Evolutionary conservation across 2,113 vertebrate species (phyloP).

Genomic region (Malurus alboscapulatus): DNA sequence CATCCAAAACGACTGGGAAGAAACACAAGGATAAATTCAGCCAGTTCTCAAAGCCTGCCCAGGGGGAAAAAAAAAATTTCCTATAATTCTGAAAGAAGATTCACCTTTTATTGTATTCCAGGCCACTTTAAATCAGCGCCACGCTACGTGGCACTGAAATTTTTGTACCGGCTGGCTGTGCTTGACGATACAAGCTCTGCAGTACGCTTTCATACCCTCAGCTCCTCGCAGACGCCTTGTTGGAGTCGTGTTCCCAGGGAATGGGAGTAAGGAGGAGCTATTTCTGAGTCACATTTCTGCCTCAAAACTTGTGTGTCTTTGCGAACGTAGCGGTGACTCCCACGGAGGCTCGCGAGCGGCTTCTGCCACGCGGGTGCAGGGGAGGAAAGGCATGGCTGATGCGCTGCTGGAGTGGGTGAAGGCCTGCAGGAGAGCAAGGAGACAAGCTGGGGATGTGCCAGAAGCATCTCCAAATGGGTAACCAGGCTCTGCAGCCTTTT

Average conservation of each 20-base stretch:
- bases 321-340: neutral
- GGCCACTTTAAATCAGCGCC: conserved; percentile 7
- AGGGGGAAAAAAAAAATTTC: neutral
- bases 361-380: neutral
- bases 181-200: neutral
- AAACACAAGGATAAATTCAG: neutral
- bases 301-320: neutral
- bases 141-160: accelerated
- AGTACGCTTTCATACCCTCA: neutral
- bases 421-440: neutral
- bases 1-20: conserved; percentile 30
- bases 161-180: neutral
- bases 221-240: neutral
- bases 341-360: conserved; percentile 1
- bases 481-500: neutral
- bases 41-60: neutral
- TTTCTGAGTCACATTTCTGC: conserved; percentile 1
- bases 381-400: neutral
- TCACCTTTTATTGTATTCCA: conserved; percentile 35
- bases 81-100: neutral
- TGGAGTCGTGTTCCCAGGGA: conserved; percentile 14
- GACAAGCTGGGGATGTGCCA: neutral
- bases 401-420: conserved; percentile 1
- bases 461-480: neutral
- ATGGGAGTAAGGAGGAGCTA: conserved; percentile 29